These are phyloP conservation scores for Cantharis rufa DNA, from an alignment of 2,888 invertebrate species.

Conservation along the genomic window DNA sequence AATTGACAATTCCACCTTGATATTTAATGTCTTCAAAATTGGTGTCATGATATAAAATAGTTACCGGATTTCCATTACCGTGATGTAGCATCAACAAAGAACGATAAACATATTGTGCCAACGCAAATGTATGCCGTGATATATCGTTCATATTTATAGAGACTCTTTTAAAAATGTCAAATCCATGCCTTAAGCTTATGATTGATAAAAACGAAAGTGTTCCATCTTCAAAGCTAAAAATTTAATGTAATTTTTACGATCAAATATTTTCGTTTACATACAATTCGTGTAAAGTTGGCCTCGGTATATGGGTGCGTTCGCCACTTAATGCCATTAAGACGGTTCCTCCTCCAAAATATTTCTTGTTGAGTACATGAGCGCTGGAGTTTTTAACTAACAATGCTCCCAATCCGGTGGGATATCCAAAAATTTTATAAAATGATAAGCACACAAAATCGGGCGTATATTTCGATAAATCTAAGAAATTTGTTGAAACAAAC, in stretches of 20 bases:
- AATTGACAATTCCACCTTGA: conserved; percentile 89
- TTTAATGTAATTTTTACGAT: not conserved
- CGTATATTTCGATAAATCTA: conserved; percentile 72
- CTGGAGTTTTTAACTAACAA: conserved; percentile 75
- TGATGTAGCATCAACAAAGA: conserved; percentile 69
- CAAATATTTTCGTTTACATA: conserved; percentile 47
- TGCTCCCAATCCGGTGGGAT: conserved; percentile 94
- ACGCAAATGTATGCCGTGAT: conserved; percentile 72
- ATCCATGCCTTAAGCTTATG: conserved; percentile 78
- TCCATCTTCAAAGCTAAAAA: conserved; percentile 89
- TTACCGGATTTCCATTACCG: conserved; percentile 71
- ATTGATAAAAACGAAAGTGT: conserved; percentile 88
- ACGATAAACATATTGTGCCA: conserved; percentile 75
- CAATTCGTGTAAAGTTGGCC: conserved; percentile 73
- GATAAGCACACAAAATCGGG: conserved; percentile 92
- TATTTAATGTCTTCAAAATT: conserved; percentile 63
- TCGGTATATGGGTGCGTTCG: conserved; percentile 72
- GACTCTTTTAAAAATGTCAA: conserved; percentile 71
- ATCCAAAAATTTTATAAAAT: conserved; percentile 97
- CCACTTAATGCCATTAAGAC: conserved; percentile 81
- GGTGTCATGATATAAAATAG: conserved; percentile 74
- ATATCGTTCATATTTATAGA: conserved; percentile 69
- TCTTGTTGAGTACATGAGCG: conserved; percentile 65
- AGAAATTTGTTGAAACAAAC: conserved; percentile 73
- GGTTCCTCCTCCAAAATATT: conserved; percentile 93